A percentile compares a stretch with the other conserved stretches of the same genome.
These are phyloP conservation scores for Sarcophaga carnaria DNA, from an alignment of 2,888 invertebrate genomes.

Conservation along the genomic window DNA sequence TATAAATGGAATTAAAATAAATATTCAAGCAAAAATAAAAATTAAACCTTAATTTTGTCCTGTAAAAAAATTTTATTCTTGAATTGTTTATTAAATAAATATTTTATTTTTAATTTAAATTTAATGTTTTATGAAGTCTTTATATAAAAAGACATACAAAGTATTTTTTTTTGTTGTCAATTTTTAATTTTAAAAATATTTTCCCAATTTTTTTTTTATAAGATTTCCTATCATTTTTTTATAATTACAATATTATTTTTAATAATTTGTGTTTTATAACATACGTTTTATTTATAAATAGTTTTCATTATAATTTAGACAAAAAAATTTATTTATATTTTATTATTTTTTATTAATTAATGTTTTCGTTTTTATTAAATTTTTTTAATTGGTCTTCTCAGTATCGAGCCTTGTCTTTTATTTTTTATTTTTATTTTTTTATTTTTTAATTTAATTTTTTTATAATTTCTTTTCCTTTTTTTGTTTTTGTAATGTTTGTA, in stretches of 20 bases:
- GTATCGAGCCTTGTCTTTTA: conserved; percentile 71
- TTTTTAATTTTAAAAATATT: neutral
- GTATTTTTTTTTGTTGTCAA: neutral
- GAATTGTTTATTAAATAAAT: conserved; percentile 30
- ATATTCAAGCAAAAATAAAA: neutral
- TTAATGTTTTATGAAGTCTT: neutral
- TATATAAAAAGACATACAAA: neutral
- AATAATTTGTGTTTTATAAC: too few relatives aligned
- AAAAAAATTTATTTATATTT: conserved; percentile 41
- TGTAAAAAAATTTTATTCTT: neutral
- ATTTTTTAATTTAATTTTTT: conserved; percentile 51
- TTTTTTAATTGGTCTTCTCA: conserved; percentile 74
- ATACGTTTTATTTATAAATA: too few relatives aligned
- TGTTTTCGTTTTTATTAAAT: conserved; percentile 31
- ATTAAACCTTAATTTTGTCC: neutral
- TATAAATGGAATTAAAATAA: too few relatives aligned
- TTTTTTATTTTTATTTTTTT: conserved; percentile 36
- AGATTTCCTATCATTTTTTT: conserved; percentile 73
- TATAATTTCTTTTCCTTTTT: conserved; percentile 46
- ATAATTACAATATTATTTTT: conserved; percentile 28
- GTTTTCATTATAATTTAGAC: conserved; percentile 36
- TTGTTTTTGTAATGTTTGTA: conserved; percentile 52
- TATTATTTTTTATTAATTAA: conserved; percentile 21
- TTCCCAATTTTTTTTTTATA: conserved; percentile 69
- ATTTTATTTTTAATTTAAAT: neutral